A percentile compares a stretch with the other conserved stretches of the same genome.
These are phyloP conservation scores for Notarius lentiginosus DNA, from an alignment of 2,113 vertebrate species.

Conservation along the genomic window DNA sequence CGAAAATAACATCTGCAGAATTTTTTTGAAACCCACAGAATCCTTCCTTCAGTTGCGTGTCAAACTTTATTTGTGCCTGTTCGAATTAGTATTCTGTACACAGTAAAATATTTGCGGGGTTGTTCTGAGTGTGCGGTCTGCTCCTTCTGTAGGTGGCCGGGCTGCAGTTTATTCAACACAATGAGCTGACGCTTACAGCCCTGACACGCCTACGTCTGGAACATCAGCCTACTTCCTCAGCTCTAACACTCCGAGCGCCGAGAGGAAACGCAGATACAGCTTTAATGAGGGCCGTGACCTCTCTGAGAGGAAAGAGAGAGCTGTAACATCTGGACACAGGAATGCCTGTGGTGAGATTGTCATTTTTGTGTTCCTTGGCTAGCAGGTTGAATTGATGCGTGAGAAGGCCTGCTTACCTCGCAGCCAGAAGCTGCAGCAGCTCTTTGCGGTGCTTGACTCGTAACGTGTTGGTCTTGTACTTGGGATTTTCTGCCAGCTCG, in stretches of 20 bases:
- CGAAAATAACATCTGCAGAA: background rate
- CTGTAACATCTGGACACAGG: slow-evolving; percentile 29
- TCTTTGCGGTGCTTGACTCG: slow-evolving; percentile 84
- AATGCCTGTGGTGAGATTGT: slow-evolving; percentile 24
- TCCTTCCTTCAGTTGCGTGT: background rate
- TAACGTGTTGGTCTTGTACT: slow-evolving; percentile 84
- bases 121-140: slow-evolving; percentile 6
- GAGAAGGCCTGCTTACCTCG: slow-evolving; percentile 69
- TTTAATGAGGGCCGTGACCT: slow-evolving; percentile 33
- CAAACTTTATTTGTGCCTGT: slow-evolving; percentile 8
- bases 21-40: background rate
- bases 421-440: slow-evolving; percentile 76
- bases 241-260: slow-evolving; percentile 12
- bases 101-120: background rate
- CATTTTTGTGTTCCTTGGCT: background rate
- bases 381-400: slow-evolving; percentile 8
- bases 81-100: background rate
- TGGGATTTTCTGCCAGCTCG: slow-evolving; percentile 73
- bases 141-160: slow-evolving; percentile 4
- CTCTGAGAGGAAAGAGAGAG: background rate
- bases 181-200: slow-evolving; percentile 8
- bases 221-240: slow-evolving; percentile 4
- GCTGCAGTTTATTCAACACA: slow-evolving; percentile 25
- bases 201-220: slow-evolving; percentile 25
- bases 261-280: slow-evolving; percentile 33